phyloP scores from a whole-genome alignment of 2,888 invertebrate species.

The Galeruca laticollis region DNA sequence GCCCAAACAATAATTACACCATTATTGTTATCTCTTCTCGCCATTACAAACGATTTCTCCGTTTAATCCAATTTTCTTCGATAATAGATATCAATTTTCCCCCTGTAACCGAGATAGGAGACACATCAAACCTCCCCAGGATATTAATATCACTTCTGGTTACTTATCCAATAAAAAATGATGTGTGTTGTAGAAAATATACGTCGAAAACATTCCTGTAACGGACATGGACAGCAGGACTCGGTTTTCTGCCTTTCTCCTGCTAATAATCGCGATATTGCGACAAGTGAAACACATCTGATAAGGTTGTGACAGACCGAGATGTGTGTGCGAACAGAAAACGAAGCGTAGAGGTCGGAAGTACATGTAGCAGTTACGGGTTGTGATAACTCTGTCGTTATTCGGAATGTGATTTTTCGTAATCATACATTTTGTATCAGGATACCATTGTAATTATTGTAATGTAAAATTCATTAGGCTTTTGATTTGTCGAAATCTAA shows the following conservation, averaged over 20 bases:
- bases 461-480: no score
- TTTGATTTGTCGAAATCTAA: no score
- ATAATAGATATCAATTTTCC: conserved; percentile 55
- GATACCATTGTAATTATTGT: no score
- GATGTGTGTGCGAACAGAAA: conserved; percentile 21
- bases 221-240: conserved; percentile 29
- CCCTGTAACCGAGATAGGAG: conserved; percentile 41
- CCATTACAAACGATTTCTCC: conserved; percentile 26
- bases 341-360: conserved; percentile 24
- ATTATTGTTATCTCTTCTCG: background rate
- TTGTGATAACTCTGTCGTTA: no score
- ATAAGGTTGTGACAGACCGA: conserved; percentile 51
- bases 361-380: background rate
- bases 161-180: conserved; percentile 54
- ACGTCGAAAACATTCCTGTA: conserved; percentile 24
- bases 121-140: conserved; percentile 47
- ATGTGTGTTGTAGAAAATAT: conserved; percentile 38
- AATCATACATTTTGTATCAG: no score
- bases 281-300: conserved; percentile 59
- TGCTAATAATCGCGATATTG: conserved; percentile 58
- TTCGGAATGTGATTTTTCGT: no score
- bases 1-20: conserved; percentile 6
- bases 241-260: conserved; percentile 37
- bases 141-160: conserved; percentile 52
- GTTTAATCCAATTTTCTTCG: conserved; percentile 41